These are phyloP conservation scores for Syrmaticus mikado DNA, from an alignment of 2,113 vertebrate species.

Conservation along the genomic window DNA sequence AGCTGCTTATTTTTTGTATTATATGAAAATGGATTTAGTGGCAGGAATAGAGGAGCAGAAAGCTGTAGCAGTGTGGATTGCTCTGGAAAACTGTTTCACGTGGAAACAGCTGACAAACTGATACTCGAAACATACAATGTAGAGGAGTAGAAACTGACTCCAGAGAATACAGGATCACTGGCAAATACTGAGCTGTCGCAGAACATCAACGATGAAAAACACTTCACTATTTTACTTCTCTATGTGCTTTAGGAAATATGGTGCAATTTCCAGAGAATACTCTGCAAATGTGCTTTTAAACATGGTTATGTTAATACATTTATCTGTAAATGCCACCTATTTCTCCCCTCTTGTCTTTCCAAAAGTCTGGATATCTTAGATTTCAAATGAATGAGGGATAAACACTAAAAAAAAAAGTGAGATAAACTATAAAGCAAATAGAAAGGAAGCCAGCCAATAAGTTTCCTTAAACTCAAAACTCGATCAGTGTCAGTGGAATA, in stretches of 20 bases:
- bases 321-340: neutral
- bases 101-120: neutral
- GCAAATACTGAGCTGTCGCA: neutral
- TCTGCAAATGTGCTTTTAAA: neutral
- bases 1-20: neutral
- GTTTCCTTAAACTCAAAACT: neutral
- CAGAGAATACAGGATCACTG: neutral
- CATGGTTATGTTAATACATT: neutral
- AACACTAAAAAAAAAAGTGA: neutral
- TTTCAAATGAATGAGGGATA: neutral
- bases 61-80: neutral
- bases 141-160: neutral
- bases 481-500: neutral
- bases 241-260: neutral
- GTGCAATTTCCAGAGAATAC: neutral
- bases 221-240: neutral
- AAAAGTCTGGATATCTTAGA: neutral
- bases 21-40: neutral
- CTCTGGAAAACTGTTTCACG: fast-evolving
- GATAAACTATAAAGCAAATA: neutral
- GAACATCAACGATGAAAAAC: neutral
- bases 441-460: neutral
- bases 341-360: neutral
- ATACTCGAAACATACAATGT: neutral
- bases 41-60: neutral